Evolutionary conservation across 2,888 invertebrate genomes (phyloP), one percentile per base, ranked within the genome.

Genomic region (Malachius bipustulatus): DNA sequence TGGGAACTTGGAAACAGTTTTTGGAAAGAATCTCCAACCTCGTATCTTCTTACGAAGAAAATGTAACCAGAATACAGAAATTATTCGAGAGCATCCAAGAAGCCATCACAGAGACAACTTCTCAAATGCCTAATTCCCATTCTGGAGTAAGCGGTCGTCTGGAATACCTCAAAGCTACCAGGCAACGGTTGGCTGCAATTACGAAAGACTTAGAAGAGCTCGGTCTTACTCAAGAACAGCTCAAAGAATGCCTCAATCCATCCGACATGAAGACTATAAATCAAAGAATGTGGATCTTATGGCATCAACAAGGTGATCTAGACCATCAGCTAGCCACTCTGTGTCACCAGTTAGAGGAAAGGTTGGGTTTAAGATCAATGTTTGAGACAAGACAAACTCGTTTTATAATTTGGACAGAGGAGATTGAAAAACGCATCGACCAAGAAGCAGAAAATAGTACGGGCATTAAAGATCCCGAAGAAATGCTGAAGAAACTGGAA

Each of bases 191-290:
- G 63, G 34, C 65, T 4, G 69, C 67, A 38, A 64, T 74, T 31
- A 70, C 70, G 28, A 67, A 66, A 16, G 75, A 78, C 36, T 64
- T 87, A 14, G 83, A 87, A 56, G 67, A 73, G 16, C 64, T 87
- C 1, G 77, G 76, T 28, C 74, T 79, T 1, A 75, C 76, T 16
- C 80, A 84, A 48, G 85, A 88, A 56, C 80, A 87, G 58, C 64
- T 90, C 2, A 83, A 85, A 50, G 85, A 88, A 55, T 83, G 82
- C 48, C 68, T 89, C 3, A 84, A 83, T 56, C 84, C 87, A 0
- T 74, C 77, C 30, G 89, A 90, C 52, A 79, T 85, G 61, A 82
- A 87, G 55, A 67, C 77, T 9, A 73, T 88, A 31, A 77, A 77
- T 46, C 88, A 88, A 55, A 73, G 75, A 44, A 71, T 80, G 42